Base-by-base conservation (phyloP, 2,113 vertebrate species). In the Neogale vison region DNA sequence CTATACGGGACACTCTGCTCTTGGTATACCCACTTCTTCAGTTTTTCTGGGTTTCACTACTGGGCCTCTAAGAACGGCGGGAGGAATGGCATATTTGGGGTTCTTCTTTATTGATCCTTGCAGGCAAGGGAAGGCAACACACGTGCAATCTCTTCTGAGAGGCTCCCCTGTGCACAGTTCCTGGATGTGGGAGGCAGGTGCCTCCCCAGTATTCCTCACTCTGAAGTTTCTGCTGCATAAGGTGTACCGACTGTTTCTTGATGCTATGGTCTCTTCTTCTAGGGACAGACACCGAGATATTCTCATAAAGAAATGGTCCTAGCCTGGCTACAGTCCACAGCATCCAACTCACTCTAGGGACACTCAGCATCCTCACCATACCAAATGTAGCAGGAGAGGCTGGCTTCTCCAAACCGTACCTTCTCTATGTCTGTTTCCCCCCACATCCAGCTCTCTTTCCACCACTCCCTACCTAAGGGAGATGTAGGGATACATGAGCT, bases 151-250 rank as follows among this genome's bases (percentile, higher is more conserved):
- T 42, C 47, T 45, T 63, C 45, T 39, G 17, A 69, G 45, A 69
- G 18, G 26, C 18, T 42, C 12, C 8, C 39, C 12, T 26, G 2
- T 0, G 8, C 20, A 15, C 0, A 4, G 29, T 13, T 79, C 9
- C 36, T 24, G 50, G 36, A 47, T 34, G 14, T 31, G 20, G 14
- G 36, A 3, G 20, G 18, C 4, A 36, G 14, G 26, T 11, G 13
- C 29, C 36, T 36, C 15, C 31, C 14, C 17, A 61, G 10, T 6
- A 50, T 20, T 21, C 18, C 26, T 21, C 9, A 31, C 47, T 55
- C 52, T 39, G 36, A 26, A 20, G 15, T 63, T 39, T n/a, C 59
- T 65, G 5, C 31, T 13, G 57, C 12, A 0, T 24, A 13, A 1
- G 7, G 24, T 4, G 45, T 57, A 52, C 47, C 36, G 26, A 42